Evolutionary conservation across 2,797 vertebrate species (phyloP), one percentile per base, ranked within the genome.

Genomic region (Mionectes olivaceus): DNA sequence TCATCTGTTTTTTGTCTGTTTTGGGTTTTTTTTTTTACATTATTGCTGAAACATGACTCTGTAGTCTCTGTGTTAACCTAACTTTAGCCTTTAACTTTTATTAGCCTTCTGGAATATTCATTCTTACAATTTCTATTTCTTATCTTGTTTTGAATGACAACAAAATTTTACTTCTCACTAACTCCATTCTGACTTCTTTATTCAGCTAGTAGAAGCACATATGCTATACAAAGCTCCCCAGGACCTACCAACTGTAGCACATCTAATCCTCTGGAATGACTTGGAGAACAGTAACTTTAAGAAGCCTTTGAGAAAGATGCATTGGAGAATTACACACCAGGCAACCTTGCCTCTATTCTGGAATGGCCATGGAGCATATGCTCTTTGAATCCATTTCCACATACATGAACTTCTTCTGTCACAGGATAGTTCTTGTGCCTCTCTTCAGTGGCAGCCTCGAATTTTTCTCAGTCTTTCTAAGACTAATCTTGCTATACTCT

Each of bases 361-460:
- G 49, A 74, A 44, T 43, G n/a, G 39, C 19, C 27, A 23, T 21
- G 33, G 17, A 81, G 9, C 17, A n/a, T 11, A 21, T 13, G 9
- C 7, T 67, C 33, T 65, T 70, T 57, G 27, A 61, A 89, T 57
- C 22, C 12, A 10, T 78, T 86, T 69, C 35, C 27, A 75, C 0
- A 5, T 5, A 67, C 0, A 1, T 28, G 17, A 50, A 23, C 67
- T 80, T 93, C 9, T 55, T 85, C 37, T 83, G 46, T 8, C 5
- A 4, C 0, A 0, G 43, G 9, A 44, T 44, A 84, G 37, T 59
- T 52, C 33, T 57, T 3, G 1, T 6, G 11, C 52, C 16, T 78
- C 41, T 70, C 27, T 65, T 61, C 35, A 79, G 12, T 16, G 24
- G 3, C n/a, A 69, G 5, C 19, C 39, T 73, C 44, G 43, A 79